Percentiles rank a stretch among this genome's conserved stretches.
These are phyloP conservation scores for Ectropis grisescens DNA, from an alignment of 1,140 invertebrate species.

Conservation along the genomic window DNA sequence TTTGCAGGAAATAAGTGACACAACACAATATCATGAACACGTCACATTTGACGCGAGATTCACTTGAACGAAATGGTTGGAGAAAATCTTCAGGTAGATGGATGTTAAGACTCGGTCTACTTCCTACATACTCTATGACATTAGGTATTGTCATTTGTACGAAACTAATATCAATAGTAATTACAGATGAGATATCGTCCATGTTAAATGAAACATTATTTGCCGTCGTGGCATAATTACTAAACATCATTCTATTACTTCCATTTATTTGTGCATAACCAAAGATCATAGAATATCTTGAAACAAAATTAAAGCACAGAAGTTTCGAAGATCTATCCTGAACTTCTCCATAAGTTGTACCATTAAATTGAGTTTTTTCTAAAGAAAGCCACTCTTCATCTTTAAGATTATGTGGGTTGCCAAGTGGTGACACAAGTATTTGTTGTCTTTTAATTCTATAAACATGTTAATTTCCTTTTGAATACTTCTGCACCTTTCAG, in stretches of 20 bases:
- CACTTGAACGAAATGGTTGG: slow-evolving; percentile 30
- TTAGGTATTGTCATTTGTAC: slow-evolving; percentile 30
- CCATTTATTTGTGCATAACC: slow-evolving; percentile 22
- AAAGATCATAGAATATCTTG: slow-evolving; percentile 26
- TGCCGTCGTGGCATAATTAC: slow-evolving; percentile 12
- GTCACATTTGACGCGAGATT: slow-evolving; percentile 2
- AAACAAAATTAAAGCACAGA: slow-evolving; percentile 34
- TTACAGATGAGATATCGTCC: slow-evolving; percentile 25
- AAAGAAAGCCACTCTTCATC: slow-evolving; percentile 36
- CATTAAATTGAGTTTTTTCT: slow-evolving; percentile 5
- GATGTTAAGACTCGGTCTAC: slow-evolving; percentile 30
- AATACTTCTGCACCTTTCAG: slow-evolving; percentile 26
- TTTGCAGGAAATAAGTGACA: slow-evolving; percentile 16
- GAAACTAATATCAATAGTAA: slow-evolving; percentile 39
- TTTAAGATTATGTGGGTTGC: slow-evolving; percentile 27
- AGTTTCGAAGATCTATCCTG: slow-evolving; percentile 21
- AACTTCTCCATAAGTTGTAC: slow-evolving; percentile 26
- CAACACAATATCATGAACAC: slow-evolving; percentile 1
- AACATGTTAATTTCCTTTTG: slow-evolving; percentile 25
- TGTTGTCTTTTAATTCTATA: slow-evolving; percentile 19
- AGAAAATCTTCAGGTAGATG: slow-evolving; percentile 47
- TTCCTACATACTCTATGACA: slow-evolving; percentile 23
- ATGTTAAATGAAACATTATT: slow-evolving; percentile 29
- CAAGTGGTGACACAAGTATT: slow-evolving; percentile 33
- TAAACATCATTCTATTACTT: slow-evolving; percentile 32